Evolutionary conservation across 2,888 invertebrate species (phyloP).

Genomic region (Lysandra coridon): DNA sequence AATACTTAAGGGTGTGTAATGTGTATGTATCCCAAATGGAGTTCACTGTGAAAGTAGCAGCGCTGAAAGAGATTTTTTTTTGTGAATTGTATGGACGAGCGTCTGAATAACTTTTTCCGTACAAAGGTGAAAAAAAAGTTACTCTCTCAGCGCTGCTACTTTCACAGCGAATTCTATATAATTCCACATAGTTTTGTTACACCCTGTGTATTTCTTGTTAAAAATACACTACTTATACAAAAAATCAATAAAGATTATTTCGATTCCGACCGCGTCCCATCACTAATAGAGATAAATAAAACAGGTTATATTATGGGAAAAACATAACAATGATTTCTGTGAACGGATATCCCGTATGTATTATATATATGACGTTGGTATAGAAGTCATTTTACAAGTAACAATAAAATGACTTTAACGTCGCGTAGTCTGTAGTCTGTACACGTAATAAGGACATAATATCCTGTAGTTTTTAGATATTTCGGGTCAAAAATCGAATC

Average conservation of each 20-base stretch:
- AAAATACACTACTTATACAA: background rate
- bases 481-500: background rate
- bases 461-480: background rate
- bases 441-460: background rate
- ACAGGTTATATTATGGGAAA: constrained; percentile 1
- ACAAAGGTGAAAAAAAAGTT: no score
- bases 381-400: background rate
- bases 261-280: background rate
- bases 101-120: no score
- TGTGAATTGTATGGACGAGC: no score
- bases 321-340: constrained; percentile 1
- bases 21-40: no score
- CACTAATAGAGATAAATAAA: constrained; percentile 1
- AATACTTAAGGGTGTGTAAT: no score
- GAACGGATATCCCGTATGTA: constrained; percentile 2
- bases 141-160: no score
- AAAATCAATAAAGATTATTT: constrained; percentile 8
- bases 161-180: no score
- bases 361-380: background rate
- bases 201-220: no score
- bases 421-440: background rate
- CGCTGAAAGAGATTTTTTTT: no score
- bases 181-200: no score
- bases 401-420: background rate
- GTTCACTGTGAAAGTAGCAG: no score